Conservation (phyloP, 2,113 vertebrate genomes). For the Henicopernis longicauda region DNA sequence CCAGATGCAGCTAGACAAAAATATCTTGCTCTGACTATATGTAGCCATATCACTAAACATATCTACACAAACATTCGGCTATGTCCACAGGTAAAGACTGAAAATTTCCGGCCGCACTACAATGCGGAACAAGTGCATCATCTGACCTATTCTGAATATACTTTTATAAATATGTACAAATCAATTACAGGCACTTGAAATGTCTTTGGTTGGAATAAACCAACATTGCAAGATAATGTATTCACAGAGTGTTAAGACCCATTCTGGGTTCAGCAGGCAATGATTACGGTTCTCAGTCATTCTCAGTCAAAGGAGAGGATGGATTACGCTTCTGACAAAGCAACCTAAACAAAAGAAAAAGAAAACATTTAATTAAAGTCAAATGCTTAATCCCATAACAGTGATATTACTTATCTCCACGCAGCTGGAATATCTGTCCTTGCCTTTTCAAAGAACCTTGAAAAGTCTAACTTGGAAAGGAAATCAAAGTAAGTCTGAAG, state of each 20-base stretch:
- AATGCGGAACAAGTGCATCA: slow-evolving; percentile 71
- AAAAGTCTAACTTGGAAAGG: neutral
- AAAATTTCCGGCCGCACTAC: slow-evolving; percentile 20
- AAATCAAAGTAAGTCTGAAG: neutral
- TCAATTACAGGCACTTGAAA: slow-evolving; percentile 99
- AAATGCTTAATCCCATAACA: neutral
- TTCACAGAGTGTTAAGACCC: slow-evolving; percentile 86
- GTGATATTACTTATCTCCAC: neutral
- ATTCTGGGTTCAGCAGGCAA: slow-evolving; percentile 85
- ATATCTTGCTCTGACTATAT: slow-evolving; percentile 44
- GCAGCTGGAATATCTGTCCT: slow-evolving; percentile 12
- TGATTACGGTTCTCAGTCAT: slow-evolving; percentile 75
- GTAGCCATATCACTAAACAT: slow-evolving; percentile 46
- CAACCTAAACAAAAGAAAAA: slow-evolving; percentile 77
- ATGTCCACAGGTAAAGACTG: slow-evolving; percentile 37
- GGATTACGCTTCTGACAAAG: slow-evolving; percentile 90
- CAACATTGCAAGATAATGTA: slow-evolving; percentile 91
- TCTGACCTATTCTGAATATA: slow-evolving; percentile 74
- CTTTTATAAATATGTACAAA: slow-evolving; percentile 95
- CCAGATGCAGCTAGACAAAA: slow-evolving; percentile 26
- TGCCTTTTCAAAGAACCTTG: neutral
- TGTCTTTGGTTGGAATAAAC: slow-evolving; percentile 99
- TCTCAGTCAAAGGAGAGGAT: slow-evolving; percentile 22
- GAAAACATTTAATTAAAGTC: neutral
- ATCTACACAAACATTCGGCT: slow-evolving; percentile 44